A percentile compares a stretch with the other conserved stretches of the same genome.
Conservation (phyloP, 2,113 vertebrate genomes). For the Gulo gulo region DNA sequence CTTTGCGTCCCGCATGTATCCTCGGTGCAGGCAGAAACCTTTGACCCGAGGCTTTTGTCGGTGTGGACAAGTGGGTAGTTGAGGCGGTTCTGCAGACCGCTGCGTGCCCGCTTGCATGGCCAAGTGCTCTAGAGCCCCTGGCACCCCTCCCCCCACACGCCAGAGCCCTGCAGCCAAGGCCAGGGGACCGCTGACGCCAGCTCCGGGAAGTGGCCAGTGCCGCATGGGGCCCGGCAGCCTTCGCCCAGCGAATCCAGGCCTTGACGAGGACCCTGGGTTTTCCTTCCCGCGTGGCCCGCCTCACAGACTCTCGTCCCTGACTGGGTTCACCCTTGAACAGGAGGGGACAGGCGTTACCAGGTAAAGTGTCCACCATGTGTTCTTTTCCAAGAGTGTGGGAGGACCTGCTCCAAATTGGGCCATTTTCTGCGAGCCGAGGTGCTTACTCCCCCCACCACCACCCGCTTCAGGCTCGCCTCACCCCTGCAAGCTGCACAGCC, state of each 20-base stretch:
- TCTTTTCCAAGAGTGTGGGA: neutral
- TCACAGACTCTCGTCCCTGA: accelerated
- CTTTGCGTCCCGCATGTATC: accelerated
- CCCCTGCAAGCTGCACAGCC: neutral
- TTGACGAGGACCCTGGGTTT: accelerated
- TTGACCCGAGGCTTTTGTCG: neutral
- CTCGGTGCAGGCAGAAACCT: accelerated
- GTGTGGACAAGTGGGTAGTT: accelerated
- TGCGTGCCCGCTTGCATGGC: neutral
- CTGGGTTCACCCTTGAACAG: neutral
- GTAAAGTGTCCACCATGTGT: neutral
- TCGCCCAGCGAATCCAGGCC: neutral
- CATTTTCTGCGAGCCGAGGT: accelerated
- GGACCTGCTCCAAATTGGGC: neutral
- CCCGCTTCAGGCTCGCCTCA: too few species aligned
- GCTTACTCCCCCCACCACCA: accelerated
- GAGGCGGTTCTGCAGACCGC: neutral
- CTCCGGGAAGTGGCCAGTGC: neutral
- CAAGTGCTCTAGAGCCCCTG: neutral
- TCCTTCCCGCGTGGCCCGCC: neutral
- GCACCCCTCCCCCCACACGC: accelerated
- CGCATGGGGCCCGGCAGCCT: accelerated
- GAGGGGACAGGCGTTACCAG: accelerated
- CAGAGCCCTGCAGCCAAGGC: neutral
- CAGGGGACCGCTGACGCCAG: neutral